Evolutionary conservation across 1,140 invertebrate genomes (phyloP).

Genomic region (Cotesia chilonis): DNA sequence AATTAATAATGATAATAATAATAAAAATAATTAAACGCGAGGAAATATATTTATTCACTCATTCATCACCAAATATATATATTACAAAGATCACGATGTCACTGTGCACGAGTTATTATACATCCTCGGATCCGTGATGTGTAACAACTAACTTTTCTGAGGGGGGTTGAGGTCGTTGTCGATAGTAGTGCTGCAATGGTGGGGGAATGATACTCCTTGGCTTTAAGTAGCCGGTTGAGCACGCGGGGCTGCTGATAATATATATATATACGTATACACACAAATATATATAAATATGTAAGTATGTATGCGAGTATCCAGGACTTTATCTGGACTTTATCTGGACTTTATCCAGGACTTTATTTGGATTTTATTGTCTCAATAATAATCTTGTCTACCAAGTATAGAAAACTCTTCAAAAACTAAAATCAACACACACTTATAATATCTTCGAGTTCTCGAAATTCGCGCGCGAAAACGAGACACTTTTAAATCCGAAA

Average conservation of each 20-base stretch:
- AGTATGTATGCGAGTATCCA: no score
- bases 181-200: slow-evolving; percentile 2
- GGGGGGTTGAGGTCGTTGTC: slow-evolving; percentile 8
- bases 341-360: background rate
- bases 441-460: no score
- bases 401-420: no score
- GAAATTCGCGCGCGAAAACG: no score
- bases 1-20: no score
- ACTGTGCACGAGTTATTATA: slow-evolving; percentile 29
- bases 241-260: slow-evolving; percentile 12
- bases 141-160: slow-evolving; percentile 7
- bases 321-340: background rate
- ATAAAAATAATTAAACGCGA: no score
- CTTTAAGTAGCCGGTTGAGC: slow-evolving; percentile 13
- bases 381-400: no score
- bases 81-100: slow-evolving; percentile 31
- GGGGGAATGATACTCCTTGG: slow-evolving; percentile 11
- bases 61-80: slow-evolving; percentile 18
- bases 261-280: no score
- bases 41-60: slow-evolving; percentile 4
- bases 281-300: no score
- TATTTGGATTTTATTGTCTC: no score
- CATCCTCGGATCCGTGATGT: slow-evolving; percentile 24
- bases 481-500: background rate
- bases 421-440: no score